Percentiles rank a stretch among this genome's conserved stretches.
Conservation (phyloP, 1,140 invertebrate genomes). For the Brachystomella parvula region DNA sequence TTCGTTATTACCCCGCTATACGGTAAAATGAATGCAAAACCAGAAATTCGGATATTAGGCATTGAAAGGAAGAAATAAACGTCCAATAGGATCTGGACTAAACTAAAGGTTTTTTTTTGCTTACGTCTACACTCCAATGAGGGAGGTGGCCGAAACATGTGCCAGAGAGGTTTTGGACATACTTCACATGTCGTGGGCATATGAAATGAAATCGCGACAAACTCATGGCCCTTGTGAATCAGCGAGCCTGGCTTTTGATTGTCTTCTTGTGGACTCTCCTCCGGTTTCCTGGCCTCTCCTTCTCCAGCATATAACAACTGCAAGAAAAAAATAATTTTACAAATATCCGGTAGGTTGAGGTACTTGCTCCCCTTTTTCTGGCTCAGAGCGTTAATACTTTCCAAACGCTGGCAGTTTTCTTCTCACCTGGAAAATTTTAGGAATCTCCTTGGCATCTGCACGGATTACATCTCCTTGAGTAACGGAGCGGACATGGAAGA, state of each 20-base stretch:
- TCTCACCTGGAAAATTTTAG: constrained; percentile 88
- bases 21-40: too few species aligned
- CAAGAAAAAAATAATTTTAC: constrained; percentile 30
- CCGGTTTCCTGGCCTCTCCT: constrained; percentile 78
- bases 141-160: constrained; percentile 91
- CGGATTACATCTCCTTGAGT: constrained; percentile 97
- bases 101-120: constrained; percentile 40
- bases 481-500: constrained; percentile 95
- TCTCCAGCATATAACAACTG: constrained; percentile 84
- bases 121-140: constrained; percentile 91
- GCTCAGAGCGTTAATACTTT: neutral
- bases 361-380: neutral
- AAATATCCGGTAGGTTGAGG: neutral
- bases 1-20: too few species aligned
- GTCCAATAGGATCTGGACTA: neutral
- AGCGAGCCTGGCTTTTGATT: constrained; percentile 69
- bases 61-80: constrained; percentile 7
- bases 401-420: neutral
- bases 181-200: constrained; percentile 97
- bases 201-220: constrained; percentile 91
- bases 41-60: too few species aligned
- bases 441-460: constrained; percentile 97
- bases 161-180: constrained; percentile 92
- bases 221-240: constrained; percentile 89
- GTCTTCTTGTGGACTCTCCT: constrained; percentile 53